Base-by-base conservation (phyloP, 2,113 vertebrate species). In the Asarcornis scutulata region DNA sequence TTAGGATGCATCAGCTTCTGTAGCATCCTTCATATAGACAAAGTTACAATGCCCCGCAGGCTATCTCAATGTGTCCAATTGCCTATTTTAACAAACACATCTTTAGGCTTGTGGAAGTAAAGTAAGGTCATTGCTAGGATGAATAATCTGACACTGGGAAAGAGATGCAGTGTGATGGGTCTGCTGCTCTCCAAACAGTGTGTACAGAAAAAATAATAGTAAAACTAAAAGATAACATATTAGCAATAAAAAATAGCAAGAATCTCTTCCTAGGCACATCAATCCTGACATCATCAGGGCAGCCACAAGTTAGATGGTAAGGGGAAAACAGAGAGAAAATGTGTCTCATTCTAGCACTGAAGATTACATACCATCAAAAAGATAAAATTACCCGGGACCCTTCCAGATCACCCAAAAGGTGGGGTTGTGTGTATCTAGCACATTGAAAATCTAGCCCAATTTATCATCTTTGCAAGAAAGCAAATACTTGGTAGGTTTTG, bases 361-460 rank as follows among this genome's bases (percentile, higher is more conserved):
- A 97, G 93, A 96, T 96, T 96, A 94, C 95, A 91, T 89, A 63
- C 93, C 88, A 94, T 96, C 95, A 85, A 85, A 96, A 93, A 95
- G 92, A 91, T 76, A 92, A 92, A 95, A 97, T 96, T 97, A 96
- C 93, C 62, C 8, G 50, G 87, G 95, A 85, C 86, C 80, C 92
- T 76, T 92, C 59, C 71, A 71, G 77, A 91, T 86, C 91, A 83
- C 91, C 83, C 87, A 27, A 36, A 91, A 89, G 83, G 40, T 94
- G 92, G 50, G 81, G 81, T 92, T 95, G 95, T 91, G 84, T 93
- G 73, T 87, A 89, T 89, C 89, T 77, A 93, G 80, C 92, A 80
- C 91, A 71, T 67, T 74, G 92, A 92, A 84, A 91, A 93, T 87
- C 92, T 53, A 76, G 81, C 36, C 74, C 36, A 85, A 97, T 97